phyloP scores from a whole-genome alignment of 2,888 invertebrate genomes.

The Acrobasis suavella region DNA sequence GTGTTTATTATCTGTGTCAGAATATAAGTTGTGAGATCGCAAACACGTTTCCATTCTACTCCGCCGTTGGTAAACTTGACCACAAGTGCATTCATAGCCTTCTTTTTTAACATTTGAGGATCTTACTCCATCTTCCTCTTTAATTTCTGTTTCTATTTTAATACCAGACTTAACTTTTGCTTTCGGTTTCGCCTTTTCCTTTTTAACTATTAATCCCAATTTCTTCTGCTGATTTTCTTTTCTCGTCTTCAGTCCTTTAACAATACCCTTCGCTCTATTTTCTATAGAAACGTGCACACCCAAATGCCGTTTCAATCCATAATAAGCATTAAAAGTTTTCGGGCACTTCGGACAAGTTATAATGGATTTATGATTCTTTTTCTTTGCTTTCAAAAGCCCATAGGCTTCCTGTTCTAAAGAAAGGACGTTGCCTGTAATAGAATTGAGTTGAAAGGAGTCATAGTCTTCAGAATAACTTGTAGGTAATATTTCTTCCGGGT shows the following conservation, averaged over 20 bases:
- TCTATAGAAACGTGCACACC: conserved; percentile 62
- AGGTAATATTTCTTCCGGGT: conserved; percentile 68
- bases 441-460: conserved; percentile 67
- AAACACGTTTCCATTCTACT: conserved; percentile 72
- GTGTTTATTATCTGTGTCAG: conserved; percentile 44
- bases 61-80: conserved; percentile 57
- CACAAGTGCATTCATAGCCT: conserved; percentile 70
- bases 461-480: conserved; percentile 47
- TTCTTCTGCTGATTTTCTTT: conserved; percentile 48
- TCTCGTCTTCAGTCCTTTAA: conserved; percentile 54
- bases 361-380: conserved; percentile 32
- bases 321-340: conserved; percentile 47
- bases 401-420: conserved; percentile 72
- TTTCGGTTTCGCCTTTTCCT: background rate
- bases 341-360: conserved; percentile 57
- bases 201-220: conserved; percentile 29
- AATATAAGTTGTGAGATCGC: conserved; percentile 58
- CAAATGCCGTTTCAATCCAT: conserved; percentile 50
- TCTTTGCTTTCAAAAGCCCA: conserved; percentile 57
- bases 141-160: conserved; percentile 18
- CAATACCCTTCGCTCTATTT: conserved; percentile 51
- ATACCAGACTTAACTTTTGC: background rate
- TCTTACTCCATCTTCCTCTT: conserved; percentile 41
- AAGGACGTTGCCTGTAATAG: conserved; percentile 69
- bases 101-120: conserved; percentile 41